Evolutionary conservation across 2,888 invertebrate species (phyloP).

Genomic region (Julus scanicus): DNA sequence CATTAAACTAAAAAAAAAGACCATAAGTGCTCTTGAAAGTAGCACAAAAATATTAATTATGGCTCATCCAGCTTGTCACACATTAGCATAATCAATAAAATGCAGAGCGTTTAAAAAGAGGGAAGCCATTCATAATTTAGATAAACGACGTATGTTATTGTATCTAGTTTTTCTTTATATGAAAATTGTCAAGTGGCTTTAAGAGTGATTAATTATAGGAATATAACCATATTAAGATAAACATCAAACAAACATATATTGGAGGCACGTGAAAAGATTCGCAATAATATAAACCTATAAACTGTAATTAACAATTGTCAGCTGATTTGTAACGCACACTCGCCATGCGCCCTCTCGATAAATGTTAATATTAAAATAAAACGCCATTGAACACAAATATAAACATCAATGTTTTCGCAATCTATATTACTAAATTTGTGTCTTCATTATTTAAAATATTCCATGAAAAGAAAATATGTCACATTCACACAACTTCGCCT

Average conservation of each 20-base stretch:
- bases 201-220: slow-evolving; percentile 7
- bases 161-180: neutral
- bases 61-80: slow-evolving; percentile 1
- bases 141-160: neutral
- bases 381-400: too few species aligned
- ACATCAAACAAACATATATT: neutral
- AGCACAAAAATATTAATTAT: slow-evolving; percentile 6
- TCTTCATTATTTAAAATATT: too few species aligned
- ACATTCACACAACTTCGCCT: too few species aligned
- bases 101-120: neutral
- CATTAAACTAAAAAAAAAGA: neutral
- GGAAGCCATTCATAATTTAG: neutral
- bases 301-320: neutral
- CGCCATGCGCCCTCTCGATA: too few species aligned
- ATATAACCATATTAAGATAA: neutral
- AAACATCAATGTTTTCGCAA: too few species aligned
- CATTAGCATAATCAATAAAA: slow-evolving; percentile 43
- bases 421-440: too few species aligned
- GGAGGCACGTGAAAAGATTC: neutral
- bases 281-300: neutral
- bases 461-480: too few species aligned
- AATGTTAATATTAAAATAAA: too few species aligned
- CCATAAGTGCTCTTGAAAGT: neutral
- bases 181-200: neutral
- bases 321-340: too few species aligned